Evolutionary conservation across 2,888 invertebrate genomes (phyloP), one percentile per base, ranked within the genome.

Genomic region (Argyra leucocephala): DNA sequence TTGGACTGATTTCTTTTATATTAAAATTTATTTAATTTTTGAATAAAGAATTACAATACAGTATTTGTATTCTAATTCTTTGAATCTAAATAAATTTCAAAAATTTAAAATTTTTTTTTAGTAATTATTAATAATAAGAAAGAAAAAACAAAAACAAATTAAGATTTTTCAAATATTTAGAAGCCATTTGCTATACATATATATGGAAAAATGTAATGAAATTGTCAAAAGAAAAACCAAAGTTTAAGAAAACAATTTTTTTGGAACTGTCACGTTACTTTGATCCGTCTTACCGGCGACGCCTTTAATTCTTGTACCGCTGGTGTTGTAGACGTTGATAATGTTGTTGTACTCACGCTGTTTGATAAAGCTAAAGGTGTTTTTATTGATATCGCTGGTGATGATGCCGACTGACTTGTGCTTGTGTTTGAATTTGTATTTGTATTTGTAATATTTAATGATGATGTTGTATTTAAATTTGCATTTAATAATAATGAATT

Each of bases 241-340:
- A n/a, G n/a, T n/a, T n/a, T n/a, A n/a, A n/a, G n/a, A 26, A 26
- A 26, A 26, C 4, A 26, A 26, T 9, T 65, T 66, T 57, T 65
- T 66, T 62, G 73, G 72, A 73, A 73, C 73, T 72, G 73, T 73
- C 72, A 76, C 76, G 71, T 76, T 76, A 76, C 77, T 77, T 74
- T 77, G 69, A 72, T 69, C 72, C 74, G 78, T 75, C 79, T 79
- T 79, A 79, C 79, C 75, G 79, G 79, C 72, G 80, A 79, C 73
- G 79, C 79, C 71, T 79, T 80, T 61, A 78, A 73, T 71, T 79
- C 79, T 73, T 79, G 80, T 66, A 78, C 76, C 70, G 78, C 79
- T 67, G 74, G 67, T 66, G 74, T 73, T 26, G 66, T 73, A 66
- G 65, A 73, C 74, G 70, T 70, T 73, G 26, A 73, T 69, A 70